Percentiles rank a stretch among this genome's conserved stretches.
phyloP scores from a whole-genome alignment of 2,797 vertebrate genomes.

The Rhinella marina region DNA sequence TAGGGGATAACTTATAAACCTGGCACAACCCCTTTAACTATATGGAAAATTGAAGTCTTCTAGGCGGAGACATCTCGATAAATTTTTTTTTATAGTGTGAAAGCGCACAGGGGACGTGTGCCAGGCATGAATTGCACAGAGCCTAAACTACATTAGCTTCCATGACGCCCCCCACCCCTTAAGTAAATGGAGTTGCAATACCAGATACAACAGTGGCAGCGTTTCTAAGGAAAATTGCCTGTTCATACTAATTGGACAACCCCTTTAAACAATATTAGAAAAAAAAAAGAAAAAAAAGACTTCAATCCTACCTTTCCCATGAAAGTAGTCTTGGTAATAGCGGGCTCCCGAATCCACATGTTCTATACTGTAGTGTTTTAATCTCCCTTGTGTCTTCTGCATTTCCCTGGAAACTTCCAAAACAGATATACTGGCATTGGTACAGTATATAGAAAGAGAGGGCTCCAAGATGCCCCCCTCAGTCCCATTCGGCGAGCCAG shows the following conservation, averaged over 20 bases:
- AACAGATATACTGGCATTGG: constrained; percentile 87
- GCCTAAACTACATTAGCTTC: no score
- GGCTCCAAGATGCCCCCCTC: constrained; percentile 66
- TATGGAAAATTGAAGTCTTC: no score
- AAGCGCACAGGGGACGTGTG: no score
- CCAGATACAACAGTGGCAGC: background rate
- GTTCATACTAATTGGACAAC: background rate
- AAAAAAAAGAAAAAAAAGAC: background rate
- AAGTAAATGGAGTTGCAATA: background rate
- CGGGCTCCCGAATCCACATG: constrained; percentile 88
- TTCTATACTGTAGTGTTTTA: constrained; percentile 87
- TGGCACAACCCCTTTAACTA: no score
- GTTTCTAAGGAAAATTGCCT: background rate
- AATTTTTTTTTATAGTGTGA: no score
- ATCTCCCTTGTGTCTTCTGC: constrained; percentile 77
- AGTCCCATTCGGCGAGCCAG: constrained; percentile 64
- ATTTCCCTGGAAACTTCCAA: constrained; percentile 84
- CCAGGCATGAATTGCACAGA: no score
- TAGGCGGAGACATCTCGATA: no score
- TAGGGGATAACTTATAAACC: no score
- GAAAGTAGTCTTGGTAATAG: constrained; percentile 90
- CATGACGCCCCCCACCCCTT: no score
- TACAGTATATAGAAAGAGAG: constrained; percentile 74
- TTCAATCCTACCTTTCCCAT: constrained; percentile 81
- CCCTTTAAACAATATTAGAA: background rate